phyloP scores from a whole-genome alignment of 2,888 invertebrate species.

The Charanyca ferruginea region DNA sequence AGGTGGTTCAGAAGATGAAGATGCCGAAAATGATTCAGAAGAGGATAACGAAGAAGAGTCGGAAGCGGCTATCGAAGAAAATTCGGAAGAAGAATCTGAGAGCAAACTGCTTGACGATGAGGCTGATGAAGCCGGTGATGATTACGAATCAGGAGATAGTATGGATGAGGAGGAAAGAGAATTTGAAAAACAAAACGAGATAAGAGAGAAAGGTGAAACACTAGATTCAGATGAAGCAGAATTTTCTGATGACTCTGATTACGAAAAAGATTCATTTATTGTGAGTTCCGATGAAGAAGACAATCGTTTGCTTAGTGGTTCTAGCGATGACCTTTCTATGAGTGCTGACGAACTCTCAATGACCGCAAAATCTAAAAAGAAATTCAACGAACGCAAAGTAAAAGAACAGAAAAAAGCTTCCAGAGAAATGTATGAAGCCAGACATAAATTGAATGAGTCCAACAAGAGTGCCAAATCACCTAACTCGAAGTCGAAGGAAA shows the following conservation, averaged over 20 bases:
- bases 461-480: conserved; percentile 64
- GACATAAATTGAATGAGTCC: conserved; percentile 77
- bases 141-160: conserved; percentile 88
- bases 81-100: conserved; percentile 60
- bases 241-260: conserved; percentile 84
- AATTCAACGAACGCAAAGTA: conserved; percentile 82
- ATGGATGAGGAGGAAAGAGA: conserved; percentile 86
- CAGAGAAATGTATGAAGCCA: conserved; percentile 85
- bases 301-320: conserved; percentile 82
- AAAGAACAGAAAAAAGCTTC: conserved; percentile 87
- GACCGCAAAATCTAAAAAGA: conserved; percentile 84
- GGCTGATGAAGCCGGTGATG: conserved; percentile 83
- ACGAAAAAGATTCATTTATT: conserved; percentile 90
- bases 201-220: conserved; percentile 88
- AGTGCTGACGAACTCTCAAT: conserved; percentile 86
- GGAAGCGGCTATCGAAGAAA: conserved; percentile 73
- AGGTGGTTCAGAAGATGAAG: conserved; percentile 49
- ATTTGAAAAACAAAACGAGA: conserved; percentile 88
- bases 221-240: conserved; percentile 85
- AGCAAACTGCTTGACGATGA: conserved; percentile 78
- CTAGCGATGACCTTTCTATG: conserved; percentile 85
- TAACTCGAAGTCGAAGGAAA: conserved; percentile 66
- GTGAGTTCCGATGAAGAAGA: conserved; percentile 89
- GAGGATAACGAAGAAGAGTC: conserved; percentile 58
- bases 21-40: conserved; percentile 69